These are phyloP conservation scores for Aspidiotus destructor DNA, from an alignment of 2,888 invertebrate species.

Conservation along the genomic window DNA sequence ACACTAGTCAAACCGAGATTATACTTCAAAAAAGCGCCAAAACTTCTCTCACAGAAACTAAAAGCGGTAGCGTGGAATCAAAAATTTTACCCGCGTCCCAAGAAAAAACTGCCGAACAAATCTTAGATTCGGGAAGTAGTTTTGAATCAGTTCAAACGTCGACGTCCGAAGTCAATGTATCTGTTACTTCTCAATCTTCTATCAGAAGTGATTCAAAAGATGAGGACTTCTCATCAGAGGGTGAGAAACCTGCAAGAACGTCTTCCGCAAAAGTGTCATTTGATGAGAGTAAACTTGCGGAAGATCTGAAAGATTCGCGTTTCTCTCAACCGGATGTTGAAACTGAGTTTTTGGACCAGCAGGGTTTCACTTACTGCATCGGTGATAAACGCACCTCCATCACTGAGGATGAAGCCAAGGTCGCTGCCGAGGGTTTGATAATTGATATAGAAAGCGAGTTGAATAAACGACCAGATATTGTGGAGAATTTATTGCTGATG, in stretches of 20 bases:
- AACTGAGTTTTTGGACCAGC: neutral
- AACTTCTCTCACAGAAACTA: neutral
- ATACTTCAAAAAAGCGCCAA: neutral
- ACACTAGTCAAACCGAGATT: no score
- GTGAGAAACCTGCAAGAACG: no score
- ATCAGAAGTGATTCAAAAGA: no score
- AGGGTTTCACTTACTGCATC: neutral
- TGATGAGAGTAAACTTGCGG: neutral
- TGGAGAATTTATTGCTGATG: conserved; percentile 30
- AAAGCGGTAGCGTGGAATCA: neutral
- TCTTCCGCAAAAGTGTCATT: neutral
- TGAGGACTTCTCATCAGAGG: no score
- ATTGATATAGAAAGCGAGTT: conserved; percentile 49
- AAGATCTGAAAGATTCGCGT: neutral
- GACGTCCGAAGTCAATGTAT: no score
- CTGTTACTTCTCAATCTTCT: no score
- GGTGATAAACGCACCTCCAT: conserved; percentile 37
- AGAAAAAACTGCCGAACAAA: no score
- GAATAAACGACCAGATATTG: conserved; percentile 41
- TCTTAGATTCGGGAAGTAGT: no score
- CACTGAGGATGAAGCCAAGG: conserved; percentile 46
- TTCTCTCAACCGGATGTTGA: neutral
- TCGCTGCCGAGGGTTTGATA: conserved; percentile 46
- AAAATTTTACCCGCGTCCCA: neutral
- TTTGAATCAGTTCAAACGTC: no score